Evolutionary conservation across 2,797 vertebrate species (phyloP).

Genomic region (Nyctalus aviator): DNA sequence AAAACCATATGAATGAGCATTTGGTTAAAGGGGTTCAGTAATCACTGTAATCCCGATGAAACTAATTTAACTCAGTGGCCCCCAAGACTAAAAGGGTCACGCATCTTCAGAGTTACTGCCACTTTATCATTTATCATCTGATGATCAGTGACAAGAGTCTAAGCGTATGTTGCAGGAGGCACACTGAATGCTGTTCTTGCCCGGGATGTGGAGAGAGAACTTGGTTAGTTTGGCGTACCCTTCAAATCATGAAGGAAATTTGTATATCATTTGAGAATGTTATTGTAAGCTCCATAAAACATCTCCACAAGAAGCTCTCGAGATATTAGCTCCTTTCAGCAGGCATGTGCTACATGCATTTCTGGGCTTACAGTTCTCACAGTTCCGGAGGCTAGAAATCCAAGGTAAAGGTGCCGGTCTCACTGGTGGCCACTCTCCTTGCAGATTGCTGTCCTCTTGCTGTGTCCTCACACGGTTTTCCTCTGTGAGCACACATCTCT

Average conservation of each 20-base stretch:
- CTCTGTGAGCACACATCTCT: not conserved
- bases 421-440: not conserved
- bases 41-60: slow-evolving; percentile 86
- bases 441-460: not conserved
- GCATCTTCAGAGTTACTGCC: slow-evolving; percentile 71
- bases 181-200: not conserved
- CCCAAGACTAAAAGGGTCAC: slow-evolving; percentile 63
- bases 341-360: slow-evolving; percentile 65
- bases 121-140: slow-evolving; percentile 67
- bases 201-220: slow-evolving; percentile 9
- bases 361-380: not conserved
- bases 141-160: slow-evolving; percentile 47
- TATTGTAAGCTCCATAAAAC: slow-evolving; percentile 76
- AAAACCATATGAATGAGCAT: slow-evolving; percentile 94
- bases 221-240: slow-evolving; percentile 57
- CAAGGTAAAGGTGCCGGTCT: not conserved
- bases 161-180: slow-evolving; percentile 60
- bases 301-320: slow-evolving; percentile 42
- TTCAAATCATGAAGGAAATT: slow-evolving; percentile 61
- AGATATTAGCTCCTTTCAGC: slow-evolving; percentile 53
- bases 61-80: slow-evolving; percentile 82
- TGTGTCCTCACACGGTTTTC: not conserved
- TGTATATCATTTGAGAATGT: slow-evolving; percentile 71
- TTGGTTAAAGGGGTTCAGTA: slow-evolving; percentile 86
- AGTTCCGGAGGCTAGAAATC: not conserved